phyloP scores from a whole-genome alignment of 1,140 invertebrate genomes.

The Palaemon carinicauda region DNA sequence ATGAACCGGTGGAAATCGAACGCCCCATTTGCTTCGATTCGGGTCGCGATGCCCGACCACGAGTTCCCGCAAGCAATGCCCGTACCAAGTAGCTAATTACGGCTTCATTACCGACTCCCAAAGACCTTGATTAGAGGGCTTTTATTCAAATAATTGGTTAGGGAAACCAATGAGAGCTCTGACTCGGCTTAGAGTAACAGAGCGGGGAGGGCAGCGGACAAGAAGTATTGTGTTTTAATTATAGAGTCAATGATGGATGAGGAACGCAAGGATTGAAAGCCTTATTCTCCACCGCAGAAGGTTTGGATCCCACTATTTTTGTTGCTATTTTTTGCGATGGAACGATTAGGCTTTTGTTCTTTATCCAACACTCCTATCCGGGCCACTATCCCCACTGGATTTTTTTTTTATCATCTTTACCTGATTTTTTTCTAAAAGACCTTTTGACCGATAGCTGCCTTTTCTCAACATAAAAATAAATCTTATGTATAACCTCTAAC shows the following conservation, averaged over 20 bases:
- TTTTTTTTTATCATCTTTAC: background rate
- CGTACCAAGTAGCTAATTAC: no score
- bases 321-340: slow-evolving; percentile 9
- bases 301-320: slow-evolving; percentile 10
- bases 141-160: background rate
- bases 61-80: no score
- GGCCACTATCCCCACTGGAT: no score
- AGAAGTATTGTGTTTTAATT: slow-evolving; percentile 54
- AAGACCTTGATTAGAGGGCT: background rate
- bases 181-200: background rate
- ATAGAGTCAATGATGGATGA: slow-evolving; percentile 54
- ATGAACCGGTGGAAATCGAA: no score
- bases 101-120: no score
- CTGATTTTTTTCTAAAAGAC: background rate
- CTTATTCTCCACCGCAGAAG: slow-evolving; percentile 24
- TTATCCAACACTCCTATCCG: background rate
- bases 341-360: background rate
- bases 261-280: slow-evolving; percentile 18
- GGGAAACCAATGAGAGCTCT: background rate
- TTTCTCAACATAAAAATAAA: no score
- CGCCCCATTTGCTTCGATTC: no score
- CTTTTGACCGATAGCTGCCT: no score
- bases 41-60: no score
- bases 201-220: background rate
- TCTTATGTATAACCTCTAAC: no score